Evolutionary conservation across 2,797 vertebrate genomes (phyloP), one percentile per base, ranked within the genome.

Genomic region (Takifugu rubripes): DNA sequence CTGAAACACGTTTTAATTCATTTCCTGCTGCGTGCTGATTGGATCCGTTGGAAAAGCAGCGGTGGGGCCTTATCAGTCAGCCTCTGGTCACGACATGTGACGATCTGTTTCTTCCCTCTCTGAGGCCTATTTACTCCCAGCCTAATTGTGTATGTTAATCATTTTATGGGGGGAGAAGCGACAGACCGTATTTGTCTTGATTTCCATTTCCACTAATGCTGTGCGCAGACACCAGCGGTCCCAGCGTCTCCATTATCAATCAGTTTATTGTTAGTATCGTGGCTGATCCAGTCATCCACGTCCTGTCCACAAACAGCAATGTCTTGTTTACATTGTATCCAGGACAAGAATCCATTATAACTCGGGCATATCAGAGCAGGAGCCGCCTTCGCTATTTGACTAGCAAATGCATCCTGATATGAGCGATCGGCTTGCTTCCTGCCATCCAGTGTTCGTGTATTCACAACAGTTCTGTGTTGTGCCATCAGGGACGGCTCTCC

Each of bases 391-490:
- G 14, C 42, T 3, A 56, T 86, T 86, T 90, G 74, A 75, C 74
- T 84, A 80, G 67, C 79, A 86, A 87, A 87, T 80, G 83, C 86
- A 85, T 80, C 31, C 40, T 45, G 55, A 5, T 11, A 26, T 0
- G 0, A 25, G 6, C 17, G 33, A 8, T 57, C 43, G 63, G 33
- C 50, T 14, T 56, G 25, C 24, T 50, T 27, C 16, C 36, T 2
- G 25, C 0, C 24, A 49, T 27, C 40, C 43, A 6, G 42, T n/a
- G 42, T 5, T 1, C 14, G 24, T 68, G 49, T 42, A 4, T 46
- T 50, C 31, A 56, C 59, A 56, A 48, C 71, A 54, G 3, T 11
- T n/a, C 1, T 47, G 60, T 47, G 36, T 40, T 12, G 33, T 12
- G 3, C 12, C 36, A 40, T 40, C 36, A 40, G 2, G 5, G 11